These are phyloP conservation scores for Scarus forsteni DNA, from an alignment of 2,797 vertebrate species.

Conservation along the genomic window DNA sequence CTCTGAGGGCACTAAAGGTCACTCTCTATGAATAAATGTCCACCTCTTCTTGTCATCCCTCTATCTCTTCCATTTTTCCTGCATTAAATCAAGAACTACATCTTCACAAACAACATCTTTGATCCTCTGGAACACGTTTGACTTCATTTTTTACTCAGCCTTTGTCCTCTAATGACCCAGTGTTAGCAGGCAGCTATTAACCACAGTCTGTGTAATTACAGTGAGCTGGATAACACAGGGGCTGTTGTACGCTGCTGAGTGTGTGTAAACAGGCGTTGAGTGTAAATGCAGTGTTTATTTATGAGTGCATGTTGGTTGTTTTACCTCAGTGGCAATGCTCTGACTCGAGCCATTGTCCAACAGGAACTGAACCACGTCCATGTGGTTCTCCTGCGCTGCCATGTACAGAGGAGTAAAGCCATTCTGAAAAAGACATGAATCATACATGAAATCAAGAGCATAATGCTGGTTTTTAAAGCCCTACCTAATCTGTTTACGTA, in stretches of 20 bases:
- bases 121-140: background rate
- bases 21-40: slow-evolving; percentile 20
- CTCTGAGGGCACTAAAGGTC: slow-evolving; percentile 45
- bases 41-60: background rate
- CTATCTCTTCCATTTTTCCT: background rate
- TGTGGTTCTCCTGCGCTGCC: slow-evolving; percentile 98
- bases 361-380: slow-evolving; percentile 96
- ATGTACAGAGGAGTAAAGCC: slow-evolving; percentile 98
- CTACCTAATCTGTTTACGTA: no score
- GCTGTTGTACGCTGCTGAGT: background rate
- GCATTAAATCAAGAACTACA: background rate
- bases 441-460: background rate
- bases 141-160: background rate
- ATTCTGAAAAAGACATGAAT: slow-evolving; percentile 85
- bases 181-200: slow-evolving; percentile 9
- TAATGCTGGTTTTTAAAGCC: no score
- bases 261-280: slow-evolving; percentile 22
- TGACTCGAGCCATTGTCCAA: slow-evolving; percentile 96
- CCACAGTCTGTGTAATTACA: slow-evolving; percentile 34
- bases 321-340: slow-evolving; percentile 96
- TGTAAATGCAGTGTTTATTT: background rate
- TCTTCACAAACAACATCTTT: background rate
- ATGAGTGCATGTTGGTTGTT: background rate
- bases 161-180: background rate
- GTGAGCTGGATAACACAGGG: slow-evolving; percentile 7